phyloP scores from a whole-genome alignment of 2,888 invertebrate species.

The Drosophila multiciliata region DNA sequence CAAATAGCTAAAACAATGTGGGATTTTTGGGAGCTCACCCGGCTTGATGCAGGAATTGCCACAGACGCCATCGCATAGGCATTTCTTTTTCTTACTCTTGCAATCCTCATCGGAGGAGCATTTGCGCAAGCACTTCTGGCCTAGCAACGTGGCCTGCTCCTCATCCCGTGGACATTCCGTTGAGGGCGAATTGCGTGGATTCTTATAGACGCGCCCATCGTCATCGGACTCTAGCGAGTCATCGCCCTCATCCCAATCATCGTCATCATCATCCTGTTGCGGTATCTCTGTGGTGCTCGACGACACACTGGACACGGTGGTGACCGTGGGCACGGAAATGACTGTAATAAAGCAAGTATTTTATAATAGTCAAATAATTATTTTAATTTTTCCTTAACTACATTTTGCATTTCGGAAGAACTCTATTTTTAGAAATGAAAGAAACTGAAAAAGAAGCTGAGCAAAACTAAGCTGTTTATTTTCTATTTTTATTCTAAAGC shows the following conservation, averaged over 20 bases:
- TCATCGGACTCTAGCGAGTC: constrained; percentile 89
- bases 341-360: constrained; percentile 49
- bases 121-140: constrained; percentile 95
- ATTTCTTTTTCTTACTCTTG: constrained; percentile 98
- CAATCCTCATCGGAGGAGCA: constrained; percentile 98
- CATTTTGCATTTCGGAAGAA: neutral
- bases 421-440: neutral
- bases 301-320: constrained; percentile 33
- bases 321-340: constrained; percentile 73
- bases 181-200: constrained; percentile 94
- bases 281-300: constrained; percentile 80
- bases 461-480: neutral
- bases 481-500: neutral
- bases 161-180: constrained; percentile 94
- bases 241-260: constrained; percentile 84
- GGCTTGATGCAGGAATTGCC: constrained; percentile 99
- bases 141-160: constrained; percentile 92
- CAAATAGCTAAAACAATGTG: neutral
- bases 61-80: constrained; percentile 98
- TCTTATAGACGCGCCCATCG: constrained; percentile 93
- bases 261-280: constrained; percentile 82
- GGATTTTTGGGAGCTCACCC: constrained; percentile 86
- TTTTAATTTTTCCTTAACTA: neutral
- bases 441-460: neutral
- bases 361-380: neutral